Evolutionary conservation across 2,797 vertebrate genomes (phyloP).

Genomic region (Thripadectes ignobilis): DNA sequence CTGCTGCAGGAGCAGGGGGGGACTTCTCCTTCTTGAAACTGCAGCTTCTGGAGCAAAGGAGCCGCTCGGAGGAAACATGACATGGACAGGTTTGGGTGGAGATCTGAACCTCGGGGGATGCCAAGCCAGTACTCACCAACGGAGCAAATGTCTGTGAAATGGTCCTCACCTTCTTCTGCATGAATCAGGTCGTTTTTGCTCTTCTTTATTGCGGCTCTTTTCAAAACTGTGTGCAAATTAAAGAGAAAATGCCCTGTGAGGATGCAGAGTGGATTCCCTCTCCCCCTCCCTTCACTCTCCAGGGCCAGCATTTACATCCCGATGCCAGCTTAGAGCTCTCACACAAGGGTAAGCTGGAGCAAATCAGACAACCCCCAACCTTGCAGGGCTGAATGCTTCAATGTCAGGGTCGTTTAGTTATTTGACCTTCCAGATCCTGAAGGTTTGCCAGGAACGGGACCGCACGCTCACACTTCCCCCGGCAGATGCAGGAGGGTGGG

Average conservation of each 20-base stretch:
- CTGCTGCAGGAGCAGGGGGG: background rate
- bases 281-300: slow-evolving; percentile 11
- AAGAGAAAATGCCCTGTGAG: background rate
- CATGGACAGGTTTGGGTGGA: background rate
- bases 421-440: background rate
- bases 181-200: slow-evolving; percentile 94
- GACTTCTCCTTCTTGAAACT: background rate
- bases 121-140: slow-evolving; percentile 84
- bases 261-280: background rate
- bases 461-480: background rate
- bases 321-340: background rate
- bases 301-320: slow-evolving; percentile 10
- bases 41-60: background rate
- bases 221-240: slow-evolving; percentile 85
- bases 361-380: background rate
- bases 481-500: background rate
- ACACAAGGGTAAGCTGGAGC: background rate
- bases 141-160: slow-evolving; percentile 93
- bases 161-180: slow-evolving; percentile 94
- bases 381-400: background rate
- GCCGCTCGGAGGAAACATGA: background rate
- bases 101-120: background rate
- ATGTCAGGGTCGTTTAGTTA: background rate
- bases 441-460: background rate
- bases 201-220: slow-evolving; percentile 92